phyloP scores from a whole-genome alignment of 1,140 invertebrate species.

The Saccostrea cuccullata region DNA sequence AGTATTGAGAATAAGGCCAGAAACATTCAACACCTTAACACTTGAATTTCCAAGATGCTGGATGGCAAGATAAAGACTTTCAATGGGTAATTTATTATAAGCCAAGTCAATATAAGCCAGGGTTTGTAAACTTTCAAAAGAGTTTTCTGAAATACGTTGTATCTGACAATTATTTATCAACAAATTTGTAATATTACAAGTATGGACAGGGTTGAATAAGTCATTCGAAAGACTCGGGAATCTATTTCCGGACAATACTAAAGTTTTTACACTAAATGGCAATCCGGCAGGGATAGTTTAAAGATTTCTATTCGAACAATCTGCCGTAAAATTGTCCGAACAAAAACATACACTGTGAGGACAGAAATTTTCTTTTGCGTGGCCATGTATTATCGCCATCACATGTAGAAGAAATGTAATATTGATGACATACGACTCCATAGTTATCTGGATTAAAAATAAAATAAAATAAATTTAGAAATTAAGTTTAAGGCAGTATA shows the following conservation, averaged over 20 bases:
- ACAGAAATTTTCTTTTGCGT: background rate
- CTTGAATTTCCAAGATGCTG: background rate
- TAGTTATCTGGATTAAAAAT: no score
- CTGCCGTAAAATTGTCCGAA: background rate
- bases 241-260: background rate
- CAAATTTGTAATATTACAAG: background rate
- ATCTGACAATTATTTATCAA: slow-evolving; percentile 16
- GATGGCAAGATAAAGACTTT: background rate
- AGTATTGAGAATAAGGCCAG: background rate
- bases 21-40: slow-evolving; percentile 21
- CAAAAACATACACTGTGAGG: background rate
- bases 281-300: background rate
- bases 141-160: background rate
- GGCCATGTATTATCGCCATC: no score
- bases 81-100: background rate
- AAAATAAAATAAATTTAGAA: no score
- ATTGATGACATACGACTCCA: no score
- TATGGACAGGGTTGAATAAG: slow-evolving; percentile 7
- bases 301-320: slow-evolving; percentile 18
- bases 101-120: slow-evolving; percentile 2
- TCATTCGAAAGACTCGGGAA: background rate
- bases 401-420: no score
- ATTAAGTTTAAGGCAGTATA: no score
- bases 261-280: background rate
- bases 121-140: background rate